Base-by-base conservation (phyloP, 2,113 vertebrate genomes). In the Delphinapterus leucas region DNA sequence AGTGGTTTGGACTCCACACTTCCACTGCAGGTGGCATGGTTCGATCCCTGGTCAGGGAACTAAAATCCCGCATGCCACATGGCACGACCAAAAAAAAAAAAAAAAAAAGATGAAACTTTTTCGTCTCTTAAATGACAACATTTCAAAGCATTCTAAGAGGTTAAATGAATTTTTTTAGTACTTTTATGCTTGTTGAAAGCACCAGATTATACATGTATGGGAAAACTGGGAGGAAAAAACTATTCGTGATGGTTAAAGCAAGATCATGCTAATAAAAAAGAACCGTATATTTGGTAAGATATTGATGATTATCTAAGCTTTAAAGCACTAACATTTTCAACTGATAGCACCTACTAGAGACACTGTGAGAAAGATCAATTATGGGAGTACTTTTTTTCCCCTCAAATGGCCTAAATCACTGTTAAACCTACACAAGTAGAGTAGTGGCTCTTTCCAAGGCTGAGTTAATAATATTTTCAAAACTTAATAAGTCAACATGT, bases 51-150 rank as follows among this genome's bases (percentile, higher is more conserved):
- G 18, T 58, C 55, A 58, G 55, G 55, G 20, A 58, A 58, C 7
- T 58, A 58, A 58, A 21, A 58, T 21, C 55, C 55, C 55, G 0
- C 55, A 21, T 58, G 55, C 55, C 55, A 58, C 7, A 17, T 21
- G 20, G 55, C 55, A 58, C 2, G 77, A 21, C n/a, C 36, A 63
- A 85, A 91, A 97, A 88, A 44, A 61, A 85, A 90, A 97, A 88
- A 97, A 88, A 44, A 63, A 86, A 71, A 70, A 90, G 67, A 53
- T 89, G 44, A 47, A 36, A 93, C 8, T 74, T 87, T 92, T 87
- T 15, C 11, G 83, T 92, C 8, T 41, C 67, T 92, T 88, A 87
- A 67, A 70, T 70, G 15, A 20, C 9, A 83, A 70, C 33, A 84
- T 70, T 92, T 84, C 31, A 82, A 96, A 60, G 70, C 87, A 93